Evolutionary conservation across 2,113 vertebrate genomes (phyloP), one percentile per base, ranked within the genome.

Genomic region (Toxotes chatareus): DNA sequence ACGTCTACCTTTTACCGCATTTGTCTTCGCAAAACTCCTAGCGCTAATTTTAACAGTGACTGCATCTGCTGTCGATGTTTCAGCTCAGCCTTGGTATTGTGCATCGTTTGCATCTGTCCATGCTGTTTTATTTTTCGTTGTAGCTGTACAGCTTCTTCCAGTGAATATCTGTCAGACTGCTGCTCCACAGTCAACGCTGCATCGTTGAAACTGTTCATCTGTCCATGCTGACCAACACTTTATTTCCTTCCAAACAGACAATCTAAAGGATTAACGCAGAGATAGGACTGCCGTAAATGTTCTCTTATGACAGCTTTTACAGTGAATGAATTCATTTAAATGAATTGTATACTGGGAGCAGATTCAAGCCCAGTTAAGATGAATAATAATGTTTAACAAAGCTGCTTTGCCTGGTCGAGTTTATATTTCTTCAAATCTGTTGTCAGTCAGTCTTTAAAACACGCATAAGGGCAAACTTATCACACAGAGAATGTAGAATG

Each of bases 351-450:
- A 56, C 32, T 42, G 3, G 49, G 14, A 67, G n/a, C 36, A 46
- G 27, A 65, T 74, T 27, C 13, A 49, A 63, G 55, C 47, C 14
- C 59, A 44, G 62, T 12, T 63, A 3, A 69, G 11, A 61, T 36
- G 14, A 17, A 60, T 73, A 31, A 3, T 17, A 11, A 5, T 68
- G 59, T 82, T 65, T 55, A 75, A 86, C 38, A 79, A 78, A 79
- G 57, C 63, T 88, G 56, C 80, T 84, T 90, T 88, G 84, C 90
- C 82, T 91, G 89, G 90, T 61, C 16, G 47, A 60, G 46, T 80
- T 38, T 34, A 68, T 23, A 82, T 27, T 53, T 34, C 12, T 76
- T 76, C 42, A 76, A 61, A 84, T 56, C 19, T 67, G 13, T 51
- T 73, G 21, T 85, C 34, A 57, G 63, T 12, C 69, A 44, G 55